Evolutionary conservation across 2,888 invertebrate genomes (phyloP).

Genomic region (Eulithis prunata): DNA sequence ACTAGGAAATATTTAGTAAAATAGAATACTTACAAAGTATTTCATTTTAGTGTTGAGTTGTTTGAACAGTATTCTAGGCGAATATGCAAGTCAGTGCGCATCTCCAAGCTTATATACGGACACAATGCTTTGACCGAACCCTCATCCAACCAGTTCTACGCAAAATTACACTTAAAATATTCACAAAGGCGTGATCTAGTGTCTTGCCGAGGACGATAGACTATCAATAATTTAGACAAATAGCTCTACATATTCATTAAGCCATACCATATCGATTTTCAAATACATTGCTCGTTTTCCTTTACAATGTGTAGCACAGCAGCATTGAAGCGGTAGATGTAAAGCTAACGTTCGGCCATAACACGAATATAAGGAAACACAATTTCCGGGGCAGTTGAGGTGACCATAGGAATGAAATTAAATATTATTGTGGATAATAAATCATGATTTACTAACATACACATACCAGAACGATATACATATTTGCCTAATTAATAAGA

Average conservation of each 20-base stretch:
- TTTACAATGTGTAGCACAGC: background rate
- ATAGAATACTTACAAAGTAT: conserved; percentile 58
- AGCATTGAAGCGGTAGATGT: conserved; percentile 4
- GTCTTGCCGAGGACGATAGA: conserved; percentile 16
- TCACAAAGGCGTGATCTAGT: conserved; percentile 6
- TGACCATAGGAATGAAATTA: background rate
- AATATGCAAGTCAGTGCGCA: conserved; percentile 43
- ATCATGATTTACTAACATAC: background rate
- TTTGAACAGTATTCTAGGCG: conserved; percentile 37
- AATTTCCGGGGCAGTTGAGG: conserved; percentile 2
- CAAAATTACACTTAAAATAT: conserved; percentile 12
- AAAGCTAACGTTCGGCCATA: background rate
- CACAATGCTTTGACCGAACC: conserved; percentile 7
- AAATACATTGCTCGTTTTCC: conserved; percentile 10
- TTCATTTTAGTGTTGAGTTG: conserved; percentile 55
- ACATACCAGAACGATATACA: background rate
- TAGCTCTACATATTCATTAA: conserved; percentile 13
- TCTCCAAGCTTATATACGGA: conserved; percentile 57
- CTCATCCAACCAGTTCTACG: conserved; percentile 20
- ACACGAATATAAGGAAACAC: conserved; percentile 19
- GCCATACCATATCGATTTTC: background rate
- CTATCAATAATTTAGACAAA: conserved; percentile 1
- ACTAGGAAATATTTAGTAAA: background rate
- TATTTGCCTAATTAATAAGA: background rate
- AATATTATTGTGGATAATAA: background rate